phyloP scores from a whole-genome alignment of 2,113 vertebrate species.

The Gymnobelideus leadbeateri region DNA sequence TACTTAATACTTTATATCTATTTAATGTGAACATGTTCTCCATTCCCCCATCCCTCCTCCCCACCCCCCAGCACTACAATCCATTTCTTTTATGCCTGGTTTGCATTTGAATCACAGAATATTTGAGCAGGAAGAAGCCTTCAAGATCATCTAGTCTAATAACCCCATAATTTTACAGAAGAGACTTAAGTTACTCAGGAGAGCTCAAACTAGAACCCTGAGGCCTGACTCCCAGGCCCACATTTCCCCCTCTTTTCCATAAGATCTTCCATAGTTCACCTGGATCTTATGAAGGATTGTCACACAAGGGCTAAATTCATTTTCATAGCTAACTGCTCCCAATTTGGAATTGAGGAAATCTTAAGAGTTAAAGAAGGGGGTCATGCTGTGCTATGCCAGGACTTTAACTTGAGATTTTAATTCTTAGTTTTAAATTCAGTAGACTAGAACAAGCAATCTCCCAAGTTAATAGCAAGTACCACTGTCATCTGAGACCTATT shows the following conservation, averaged over 20 bases:
- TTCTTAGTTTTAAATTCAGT: background rate
- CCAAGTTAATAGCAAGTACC: background rate
- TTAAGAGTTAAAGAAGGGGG: background rate
- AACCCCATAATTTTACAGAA: background rate
- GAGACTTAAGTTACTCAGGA: background rate
- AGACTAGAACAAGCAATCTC: constrained; percentile 10
- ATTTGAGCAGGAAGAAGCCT: background rate
- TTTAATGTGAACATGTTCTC: background rate
- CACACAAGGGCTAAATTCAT: background rate
- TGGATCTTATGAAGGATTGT: background rate
- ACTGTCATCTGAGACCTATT: background rate
- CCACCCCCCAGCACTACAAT: background rate
- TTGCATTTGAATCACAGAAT: background rate
- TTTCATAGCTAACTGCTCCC: background rate
- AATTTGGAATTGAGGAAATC: constrained; percentile 26
- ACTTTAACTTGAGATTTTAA: constrained; percentile 7
- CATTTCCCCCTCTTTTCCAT: background rate
- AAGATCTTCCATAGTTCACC: background rate
- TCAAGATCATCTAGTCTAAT: background rate
- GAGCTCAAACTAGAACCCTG: background rate
- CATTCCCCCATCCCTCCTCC: background rate
- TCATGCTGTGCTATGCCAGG: background rate
- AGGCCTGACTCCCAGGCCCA: no score
- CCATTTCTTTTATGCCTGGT: background rate
- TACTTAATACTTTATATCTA: background rate